Conservation (phyloP, 1,140 invertebrate genomes). For the Saxidomus purpurata region DNA sequence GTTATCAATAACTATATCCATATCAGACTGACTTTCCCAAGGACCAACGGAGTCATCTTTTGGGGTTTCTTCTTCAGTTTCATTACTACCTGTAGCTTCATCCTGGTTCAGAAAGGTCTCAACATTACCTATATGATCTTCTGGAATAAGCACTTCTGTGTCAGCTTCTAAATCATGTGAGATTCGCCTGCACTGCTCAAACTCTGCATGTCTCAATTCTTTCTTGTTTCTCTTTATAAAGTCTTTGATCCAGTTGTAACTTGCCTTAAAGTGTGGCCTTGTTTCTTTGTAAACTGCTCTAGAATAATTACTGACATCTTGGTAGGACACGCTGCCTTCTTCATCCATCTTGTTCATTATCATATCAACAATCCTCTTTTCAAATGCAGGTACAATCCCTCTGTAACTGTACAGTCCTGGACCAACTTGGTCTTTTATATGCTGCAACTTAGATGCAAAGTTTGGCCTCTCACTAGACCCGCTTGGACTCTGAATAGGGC, state of each 20-base stretch:
- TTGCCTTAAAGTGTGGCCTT: slow-evolving; percentile 54
- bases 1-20: slow-evolving; percentile 62
- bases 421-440: slow-evolving; percentile 13
- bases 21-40: slow-evolving; percentile 2
- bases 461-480: slow-evolving; percentile 14
- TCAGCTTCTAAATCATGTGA: slow-evolving; percentile 25
- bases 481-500: slow-evolving; percentile 1
- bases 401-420: slow-evolving; percentile 53
- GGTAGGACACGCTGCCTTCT: slow-evolving; percentile 54
- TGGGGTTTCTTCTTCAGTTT: neutral
- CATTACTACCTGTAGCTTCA: neutral
- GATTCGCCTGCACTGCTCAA: slow-evolving; percentile 29
- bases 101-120: slow-evolving; percentile 13
- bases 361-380: slow-evolving; percentile 35
- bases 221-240: slow-evolving; percentile 62
- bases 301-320: slow-evolving; percentile 57
- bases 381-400: slow-evolving; percentile 57
- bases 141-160: slow-evolving; percentile 37
- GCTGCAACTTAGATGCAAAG: slow-evolving; percentile 20
- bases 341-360: slow-evolving; percentile 63
- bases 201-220: slow-evolving; percentile 49
- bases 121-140: slow-evolving; percentile 39
- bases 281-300: slow-evolving; percentile 65
- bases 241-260: slow-evolving; percentile 62
- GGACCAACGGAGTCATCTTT: neutral